A percentile compares a stretch with the other conserved stretches of the same genome.
Evolutionary conservation across 2,797 vertebrate genomes (phyloP).

Genomic region (Gobionotothen gibberifrons): DNA sequence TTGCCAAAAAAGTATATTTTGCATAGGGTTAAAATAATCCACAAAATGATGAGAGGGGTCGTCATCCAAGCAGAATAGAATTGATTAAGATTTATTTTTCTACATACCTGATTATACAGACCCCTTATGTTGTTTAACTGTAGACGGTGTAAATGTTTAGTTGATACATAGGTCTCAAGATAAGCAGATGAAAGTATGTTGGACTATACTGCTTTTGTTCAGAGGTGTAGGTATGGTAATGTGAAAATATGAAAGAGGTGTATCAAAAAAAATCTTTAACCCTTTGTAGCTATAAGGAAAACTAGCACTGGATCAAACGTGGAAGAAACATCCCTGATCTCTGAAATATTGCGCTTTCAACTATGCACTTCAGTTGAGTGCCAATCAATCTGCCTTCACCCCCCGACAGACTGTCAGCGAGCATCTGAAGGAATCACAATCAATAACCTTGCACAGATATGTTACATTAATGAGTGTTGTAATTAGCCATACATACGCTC

Average conservation of each 20-base stretch:
- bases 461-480: neutral
- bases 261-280: neutral
- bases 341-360: constrained; percentile 18
- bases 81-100: neutral
- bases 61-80: neutral
- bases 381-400: constrained; percentile 18
- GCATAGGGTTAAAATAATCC: too few relatives aligned
- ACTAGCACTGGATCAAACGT: constrained; percentile 18
- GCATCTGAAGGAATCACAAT: constrained; percentile 10
- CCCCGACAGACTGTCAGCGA: constrained; percentile 5
- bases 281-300: constrained; percentile 9
- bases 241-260: constrained; percentile 23
- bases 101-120: neutral
- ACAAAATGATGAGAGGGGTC: neutral
- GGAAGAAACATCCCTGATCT: constrained; percentile 11
- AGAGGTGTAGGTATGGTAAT: neutral
- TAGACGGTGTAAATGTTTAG: neutral
- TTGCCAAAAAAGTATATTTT: too few relatives aligned
- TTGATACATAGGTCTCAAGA: neutral
- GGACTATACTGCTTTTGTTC: neutral
- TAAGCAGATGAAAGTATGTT: neutral
- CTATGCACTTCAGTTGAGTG: constrained; percentile 25
- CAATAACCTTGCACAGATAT: neutral
- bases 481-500: neutral
- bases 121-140: neutral